Percentiles rank a stretch among this genome's conserved stretches.
Evolutionary conservation across 2,113 vertebrate genomes (phyloP).

Genomic region (Dromiciops gliroides): DNA sequence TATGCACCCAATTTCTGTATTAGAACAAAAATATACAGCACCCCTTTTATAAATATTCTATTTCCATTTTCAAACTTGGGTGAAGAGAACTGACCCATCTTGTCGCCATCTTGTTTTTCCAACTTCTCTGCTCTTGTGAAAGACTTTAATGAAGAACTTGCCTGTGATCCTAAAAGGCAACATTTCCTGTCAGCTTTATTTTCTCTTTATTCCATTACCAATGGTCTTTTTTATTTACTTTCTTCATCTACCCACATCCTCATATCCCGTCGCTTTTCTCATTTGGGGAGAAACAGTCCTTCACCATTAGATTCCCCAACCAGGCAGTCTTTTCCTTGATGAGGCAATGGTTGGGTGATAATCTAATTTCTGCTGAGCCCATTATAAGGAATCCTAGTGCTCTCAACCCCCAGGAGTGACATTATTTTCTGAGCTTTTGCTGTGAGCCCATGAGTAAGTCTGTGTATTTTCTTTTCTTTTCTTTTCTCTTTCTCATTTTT

Average conservation of each 20-base stretch:
- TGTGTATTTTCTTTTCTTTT: neutral
- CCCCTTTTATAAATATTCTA: neutral
- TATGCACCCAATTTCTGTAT: constrained; percentile 1
- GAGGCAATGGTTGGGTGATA: neutral
- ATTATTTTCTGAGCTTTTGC: neutral
- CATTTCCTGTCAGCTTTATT: constrained; percentile 46
- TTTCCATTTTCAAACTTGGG: constrained; percentile 1
- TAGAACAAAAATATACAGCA: neutral
- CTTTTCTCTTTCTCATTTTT: no score
- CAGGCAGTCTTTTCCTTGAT: constrained; percentile 19
- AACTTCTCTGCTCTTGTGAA: constrained; percentile 21
- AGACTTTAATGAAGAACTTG: neutral
- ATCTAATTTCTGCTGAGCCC: constrained; percentile 23
- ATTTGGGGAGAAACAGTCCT: neutral
- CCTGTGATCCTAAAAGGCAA: constrained; percentile 24
- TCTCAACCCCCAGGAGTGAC: constrained; percentile 6
- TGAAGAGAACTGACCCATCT: constrained; percentile 10
- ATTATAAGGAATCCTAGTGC: neutral
- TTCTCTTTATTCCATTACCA: constrained; percentile 24
- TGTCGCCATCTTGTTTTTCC: neutral
- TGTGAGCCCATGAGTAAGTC: neutral
- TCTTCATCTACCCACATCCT: neutral
- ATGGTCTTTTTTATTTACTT: constrained; percentile 16
- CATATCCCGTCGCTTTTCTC: neutral
- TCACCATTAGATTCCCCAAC: neutral